Percentiles rank a stretch among this genome's conserved stretches.
phyloP scores from a whole-genome alignment of 2,113 vertebrate species.

The Pycnonotus jocosus region DNA sequence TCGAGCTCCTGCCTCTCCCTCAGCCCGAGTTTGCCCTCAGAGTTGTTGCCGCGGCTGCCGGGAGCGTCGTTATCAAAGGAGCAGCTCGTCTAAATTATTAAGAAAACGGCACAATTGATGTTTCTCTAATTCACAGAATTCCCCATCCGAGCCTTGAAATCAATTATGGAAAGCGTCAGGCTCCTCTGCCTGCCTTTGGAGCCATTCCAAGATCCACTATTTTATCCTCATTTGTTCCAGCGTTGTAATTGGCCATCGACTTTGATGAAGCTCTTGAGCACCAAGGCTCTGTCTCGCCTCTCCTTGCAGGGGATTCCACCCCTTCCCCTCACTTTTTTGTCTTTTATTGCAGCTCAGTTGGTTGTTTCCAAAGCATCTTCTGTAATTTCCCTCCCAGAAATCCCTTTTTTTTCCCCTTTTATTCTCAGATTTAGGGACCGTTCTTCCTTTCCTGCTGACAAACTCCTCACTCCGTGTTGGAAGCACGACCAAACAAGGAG shows the following conservation, averaged over 20 bases:
- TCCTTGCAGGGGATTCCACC: background rate
- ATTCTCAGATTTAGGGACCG: background rate
- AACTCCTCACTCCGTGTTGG: background rate
- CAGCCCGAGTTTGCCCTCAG: background rate
- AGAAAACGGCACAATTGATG: conserved; percentile 43
- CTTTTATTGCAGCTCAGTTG: background rate
- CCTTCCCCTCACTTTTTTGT: background rate
- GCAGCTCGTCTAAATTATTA: conserved; percentile 2
- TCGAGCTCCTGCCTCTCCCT: background rate
- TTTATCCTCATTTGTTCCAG: conserved; percentile 38
- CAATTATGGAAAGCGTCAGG: conserved; percentile 43
- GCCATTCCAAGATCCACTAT: conserved; percentile 1
- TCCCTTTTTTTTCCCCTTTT: background rate
- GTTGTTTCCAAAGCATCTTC: background rate
- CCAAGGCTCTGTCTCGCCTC: background rate
- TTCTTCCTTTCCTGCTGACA: background rate
- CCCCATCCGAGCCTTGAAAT: conserved; percentile 44
- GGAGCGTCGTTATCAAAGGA: conserved; percentile 3
- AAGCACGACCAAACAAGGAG: background rate
- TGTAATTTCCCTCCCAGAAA: background rate
- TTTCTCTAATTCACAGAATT: conserved; percentile 49
- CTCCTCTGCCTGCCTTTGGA: conserved; percentile 42
- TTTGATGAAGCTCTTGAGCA: conserved; percentile 18
- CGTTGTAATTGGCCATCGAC: background rate
- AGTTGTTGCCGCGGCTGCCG: conserved; percentile 4